Base-by-base conservation (phyloP, 2,888 invertebrate species). In the Cataglyphis altisquamis region DNA sequence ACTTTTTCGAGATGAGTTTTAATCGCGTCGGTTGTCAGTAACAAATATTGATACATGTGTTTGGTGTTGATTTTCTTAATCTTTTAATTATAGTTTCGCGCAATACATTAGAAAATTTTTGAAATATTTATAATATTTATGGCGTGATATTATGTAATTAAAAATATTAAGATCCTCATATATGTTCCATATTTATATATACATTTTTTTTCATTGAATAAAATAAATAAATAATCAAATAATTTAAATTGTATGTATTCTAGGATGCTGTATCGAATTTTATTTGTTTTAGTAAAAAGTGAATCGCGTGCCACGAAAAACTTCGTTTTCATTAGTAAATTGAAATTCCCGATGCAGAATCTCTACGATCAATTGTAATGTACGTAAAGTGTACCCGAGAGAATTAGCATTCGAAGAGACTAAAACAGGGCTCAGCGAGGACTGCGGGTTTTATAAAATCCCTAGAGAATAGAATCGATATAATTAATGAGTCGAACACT, bases 401-500 rank as follows among this genome's bases (percentile, higher is more conserved):
- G 15, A 66, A 52, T 66, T 66, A 66, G 41, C 66, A 6, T 66
- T 52, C n/a, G 21, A 55, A 66, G 39, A 52, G 39, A 39, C 15
- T 75, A 25, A 5, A 36, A 21, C 52, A 36, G 25, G 21, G 6
- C 15, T 52, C 36, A 45, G 8, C 41, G 8, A 21, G 21, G 21
- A 60, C 12, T 25, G n/a, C 36, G 25, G 12, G 0, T 45, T 75
- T 25, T 25, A 21, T 12, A 12, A 39, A 52, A 52, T 66, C 52
- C 18, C 36, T 36, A 25, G 66, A 66, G 55, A 55, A 55, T 55
- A n/a, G 66, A 66, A 66, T 55, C 25, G 6, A 52, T 4, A 52
- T 75, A 66, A 75, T 75, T 64, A 39, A 75, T 66, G n/a, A 75
- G 4, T 66, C 25, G 9, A 45, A 25, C 0, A 3, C 3, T 66